Evolutionary conservation across 2,113 vertebrate species (phyloP), one percentile per base, ranked within the genome.

Genomic region (Amazona vittata): DNA sequence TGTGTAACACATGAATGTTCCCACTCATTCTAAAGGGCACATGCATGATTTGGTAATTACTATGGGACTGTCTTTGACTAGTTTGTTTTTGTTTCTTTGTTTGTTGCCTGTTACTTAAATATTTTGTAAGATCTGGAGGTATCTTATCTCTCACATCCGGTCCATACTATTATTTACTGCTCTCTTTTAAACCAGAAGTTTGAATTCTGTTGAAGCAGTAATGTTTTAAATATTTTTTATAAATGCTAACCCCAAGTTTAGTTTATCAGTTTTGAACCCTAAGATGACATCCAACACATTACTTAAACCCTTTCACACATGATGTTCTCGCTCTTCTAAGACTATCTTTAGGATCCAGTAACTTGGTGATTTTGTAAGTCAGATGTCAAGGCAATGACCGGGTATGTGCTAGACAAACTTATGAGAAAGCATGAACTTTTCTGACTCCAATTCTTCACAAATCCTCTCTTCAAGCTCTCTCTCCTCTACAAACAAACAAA

Each of bases 11-110:
- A 93, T 97, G 97, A 98, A 94, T 97, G 95, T 96, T 97, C 83
- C 93, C 91, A 89, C 93, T 94, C 95, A 93, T 97, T 97, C 93
- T 97, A 96, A 97, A 97, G 97, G 96, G 91, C 93, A 94, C 97
- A 97, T 97, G 97, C 95, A 98, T 98, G 97, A 97, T 97, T 97
- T 97, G 93, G 96, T 97, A 97, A 95, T 98, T 97, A 98, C 96
- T 98, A 97, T 96, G 94, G 94, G 91, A 93, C 95, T 93, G 83
- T 91, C 95, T 96, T 92, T 97, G 84, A 94, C 94, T 94, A 79
- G 85, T 96, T 98, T 97, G 94, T 44, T 96, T 97, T 98, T 97
- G 94, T 96, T 81, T 95, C 87, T 92, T 97, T 91, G 33, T 91
- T 96, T 93, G 68, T 96, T 94, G 88, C 96, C 94, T 96, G 68